Evolutionary conservation across 2,797 vertebrate species (phyloP).

Genomic region (Chanos chanos): DNA sequence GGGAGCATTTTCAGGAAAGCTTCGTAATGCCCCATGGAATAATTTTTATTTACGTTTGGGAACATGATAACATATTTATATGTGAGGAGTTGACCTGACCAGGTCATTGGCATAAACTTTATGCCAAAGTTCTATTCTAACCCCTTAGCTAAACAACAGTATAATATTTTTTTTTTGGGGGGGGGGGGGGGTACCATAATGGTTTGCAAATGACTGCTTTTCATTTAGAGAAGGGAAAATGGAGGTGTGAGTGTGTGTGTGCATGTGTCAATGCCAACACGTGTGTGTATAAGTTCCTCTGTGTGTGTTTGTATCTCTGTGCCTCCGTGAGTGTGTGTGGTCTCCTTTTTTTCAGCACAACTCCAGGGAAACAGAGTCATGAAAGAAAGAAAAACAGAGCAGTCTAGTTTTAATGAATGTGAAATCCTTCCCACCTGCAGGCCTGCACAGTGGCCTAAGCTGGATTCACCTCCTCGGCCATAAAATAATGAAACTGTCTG

Average conservation of each 20-base stretch:
- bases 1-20: too few relatives aligned
- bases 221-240: constrained; percentile 14
- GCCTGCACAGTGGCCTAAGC: constrained; percentile 53
- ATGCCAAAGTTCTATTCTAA: too few relatives aligned
- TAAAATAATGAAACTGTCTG: constrained; percentile 55
- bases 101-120: too few relatives aligned
- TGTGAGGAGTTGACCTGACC: too few relatives aligned
- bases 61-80: too few relatives aligned
- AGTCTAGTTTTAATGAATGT: constrained; percentile 77
- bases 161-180: too few relatives aligned
- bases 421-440: constrained; percentile 64
- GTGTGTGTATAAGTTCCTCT: neutral
- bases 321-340: constrained; percentile 64
- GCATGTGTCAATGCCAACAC: constrained; percentile 22
- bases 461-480: constrained; percentile 59
- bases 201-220: constrained; percentile 27
- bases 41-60: too few relatives aligned
- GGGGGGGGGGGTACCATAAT: constrained; percentile 9
- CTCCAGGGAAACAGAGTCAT: constrained; percentile 63
- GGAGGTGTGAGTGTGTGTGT: constrained; percentile 23
- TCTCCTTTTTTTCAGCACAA: constrained; percentile 59
- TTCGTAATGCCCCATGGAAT: too few relatives aligned
- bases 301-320: constrained; percentile 33
- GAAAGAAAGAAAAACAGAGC: constrained; percentile 66
- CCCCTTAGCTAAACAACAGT: too few relatives aligned